Evolutionary conservation across 2,113 vertebrate genomes (phyloP), one percentile per base, ranked within the genome.

Genomic region (Willisornis vidua): DNA sequence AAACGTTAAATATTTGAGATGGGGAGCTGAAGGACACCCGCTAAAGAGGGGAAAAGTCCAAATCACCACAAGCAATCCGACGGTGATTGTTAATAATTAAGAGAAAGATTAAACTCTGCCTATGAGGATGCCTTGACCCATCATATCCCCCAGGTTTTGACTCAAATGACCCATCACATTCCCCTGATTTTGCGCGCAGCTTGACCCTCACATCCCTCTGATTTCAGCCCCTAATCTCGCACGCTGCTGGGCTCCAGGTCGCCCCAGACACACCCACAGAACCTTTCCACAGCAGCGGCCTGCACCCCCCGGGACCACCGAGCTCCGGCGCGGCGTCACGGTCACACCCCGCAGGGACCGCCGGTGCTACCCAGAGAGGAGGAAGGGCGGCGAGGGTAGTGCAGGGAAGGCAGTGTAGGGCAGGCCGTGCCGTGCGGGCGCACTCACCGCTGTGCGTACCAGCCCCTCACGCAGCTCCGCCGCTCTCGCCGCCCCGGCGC

Each of bases 11-110:
- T 83, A 91, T 93, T 88, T 92, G 87, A 58, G 87, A 93, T 41
- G 46, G 8, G 16, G 62, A 68, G 73, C 62, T 67, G 78, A 87
- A 93, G 85, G 96, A 23, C 92, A 61, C 52, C 84, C 66, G 9
- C 82, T 52, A 76, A 46, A 85, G 85, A 87, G 68, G 48, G n/a
- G 72, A 29, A 93, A 93, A 66, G 28, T 82, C 90, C 92, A 37
- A 85, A 93, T 52, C 79, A 46, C 39, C 35, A 35, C 79, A 31
- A 2, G 5, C 85, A 84, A 89, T 76, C 13, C 9, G 8, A 88
- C 28, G 89, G 33, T 25, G 7, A 33, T 54, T 79, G 90, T 85
- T 97, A 97, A 97, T 90, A 55, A 97, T 97, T 97, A 93, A 78
- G 68, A 76, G 8, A 75, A 5, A 81, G 37, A 55, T 83, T 96